Base-by-base conservation (phyloP, 2,888 invertebrate species). In the Pachymerium ferrugineum region DNA sequence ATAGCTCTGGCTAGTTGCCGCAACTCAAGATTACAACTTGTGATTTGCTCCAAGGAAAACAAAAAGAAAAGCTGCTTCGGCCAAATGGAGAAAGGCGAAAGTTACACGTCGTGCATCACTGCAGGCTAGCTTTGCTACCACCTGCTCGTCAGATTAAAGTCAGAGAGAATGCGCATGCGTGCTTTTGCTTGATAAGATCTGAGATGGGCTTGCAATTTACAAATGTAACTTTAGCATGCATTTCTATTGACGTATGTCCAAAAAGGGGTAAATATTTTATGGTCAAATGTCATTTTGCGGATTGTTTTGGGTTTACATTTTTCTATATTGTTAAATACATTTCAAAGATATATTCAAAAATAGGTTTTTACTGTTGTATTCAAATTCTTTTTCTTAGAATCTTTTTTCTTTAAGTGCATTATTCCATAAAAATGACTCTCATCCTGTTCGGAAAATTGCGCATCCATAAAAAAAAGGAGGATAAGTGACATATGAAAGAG, bases 21-120 rank as follows among this genome's bases (percentile, higher is more conserved):
- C 62, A 62, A 62, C 62, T 62, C 62, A 62, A 62, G 62, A 62
- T 62, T 62, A 62, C 62, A 62, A 62, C 2, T 62, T 62, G 62
- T 62, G 62, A 62, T 62, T 62, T 62, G 62, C 62, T 62, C 62
- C 3, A 62, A 62, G 62, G 62, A 62, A 62, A 62, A 62, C 62
- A 62, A 62, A n/a, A 62, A 62, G 62, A 62, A 62, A 62, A 62
- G 62, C 62, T 62, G 62, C 62, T 62, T n/a, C n/a, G n/a, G n/a
- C n/a, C 62, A 62, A 62, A 62, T 28, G 62, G 62, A 62, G 28
- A 62, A 62, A 62, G 62, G 62, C 62, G n/a, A n/a, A 25, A 62
- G 62, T 28, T 62, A 62, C 62, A 62, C 62, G 47, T 19, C 47
- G 47, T 47, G 47, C 47, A 47, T 47, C 47, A 47, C 19, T 47